Base-by-base conservation (phyloP, 2,113 vertebrate species). In the Propithecus coquereli region DNA sequence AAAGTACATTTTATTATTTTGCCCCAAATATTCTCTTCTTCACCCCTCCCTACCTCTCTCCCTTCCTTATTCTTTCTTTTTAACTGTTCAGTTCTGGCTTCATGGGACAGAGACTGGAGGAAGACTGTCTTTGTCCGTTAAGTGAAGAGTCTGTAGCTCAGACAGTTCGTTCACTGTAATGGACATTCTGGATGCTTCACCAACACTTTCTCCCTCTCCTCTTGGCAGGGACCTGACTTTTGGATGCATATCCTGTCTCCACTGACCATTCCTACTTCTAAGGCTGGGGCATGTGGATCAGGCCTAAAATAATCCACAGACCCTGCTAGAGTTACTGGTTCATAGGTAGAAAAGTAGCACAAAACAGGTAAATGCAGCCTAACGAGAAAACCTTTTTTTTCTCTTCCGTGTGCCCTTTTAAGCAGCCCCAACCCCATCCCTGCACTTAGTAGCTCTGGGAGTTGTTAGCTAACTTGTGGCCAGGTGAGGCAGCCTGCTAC, bases 1-100 rank as follows among this genome's bases (percentile, higher is more conserved):
- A 63, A 94, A 92, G 50, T 63, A 93, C 25, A 61, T 74, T 37
- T 32, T 90, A 50, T 79, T 89, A 86, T 54, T 87, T 90, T 71
- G 5, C 20, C 40, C 23, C 59, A 32, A 88, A 30, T n/a, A 32
- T 80, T 90, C 34, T 34, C 43, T 34, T 57, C 14, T 47, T 43
- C 25, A 5, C 73, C 30, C 16, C 17, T 16, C 9, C 37, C 4
- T 79, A 18, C 61, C 20, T 16, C 0, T n/a, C 27, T 23, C 0
- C 27, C 30, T 20, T 2, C 8, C 14, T n/a, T 17, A 12, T 30
- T 40, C 27, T 34, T 79, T 86, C 13, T 61, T 65, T 65, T 85
- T 63, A 57, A 82, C 68, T 94, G 17, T 43, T 87, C 59, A 83
- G 27, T 81, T 95, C 45, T 54, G 45, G 11, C 9, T 90, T 94